Evolutionary conservation across 2,888 invertebrate species (phyloP).

Genomic region (Lithophane leautieri): DNA sequence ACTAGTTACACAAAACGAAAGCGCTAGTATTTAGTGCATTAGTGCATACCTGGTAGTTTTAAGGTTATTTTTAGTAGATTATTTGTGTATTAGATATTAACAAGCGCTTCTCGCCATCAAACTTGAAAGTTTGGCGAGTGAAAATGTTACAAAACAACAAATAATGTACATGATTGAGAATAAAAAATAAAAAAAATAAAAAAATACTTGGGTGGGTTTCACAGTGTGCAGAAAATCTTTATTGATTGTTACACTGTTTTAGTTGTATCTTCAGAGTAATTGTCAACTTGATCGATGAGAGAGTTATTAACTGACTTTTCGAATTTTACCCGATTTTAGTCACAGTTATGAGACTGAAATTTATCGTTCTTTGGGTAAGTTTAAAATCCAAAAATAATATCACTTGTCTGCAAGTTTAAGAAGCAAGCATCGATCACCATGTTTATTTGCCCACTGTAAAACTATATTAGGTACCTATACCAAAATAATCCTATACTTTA

Average conservation of each 20-base stretch:
- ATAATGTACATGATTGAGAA: no score
- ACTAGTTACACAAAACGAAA: no score
- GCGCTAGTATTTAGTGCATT: no score
- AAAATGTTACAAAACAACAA: no score
- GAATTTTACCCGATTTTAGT: background rate
- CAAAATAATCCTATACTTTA: background rate
- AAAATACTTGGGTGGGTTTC: background rate
- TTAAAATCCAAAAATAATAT: background rate
- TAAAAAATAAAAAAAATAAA: no score
- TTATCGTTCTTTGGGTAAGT: background rate
- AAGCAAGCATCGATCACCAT: background rate
- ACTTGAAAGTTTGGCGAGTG: no score
- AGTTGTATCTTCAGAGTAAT: background rate
- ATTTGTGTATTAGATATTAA: no score
- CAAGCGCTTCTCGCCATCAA: no score
- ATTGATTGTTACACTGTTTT: background rate
- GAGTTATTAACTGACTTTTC: background rate
- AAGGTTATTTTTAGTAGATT: no score
- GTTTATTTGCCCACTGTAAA: background rate
- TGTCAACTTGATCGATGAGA: no score
- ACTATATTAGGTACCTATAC: background rate
- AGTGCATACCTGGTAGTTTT: no score
- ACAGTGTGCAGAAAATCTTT: constrained; percentile 9
- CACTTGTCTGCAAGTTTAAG: background rate
- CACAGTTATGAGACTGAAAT: no score